Evolutionary conservation across 2,113 vertebrate genomes (phyloP).

Genomic region (Peromyscus leucopus): DNA sequence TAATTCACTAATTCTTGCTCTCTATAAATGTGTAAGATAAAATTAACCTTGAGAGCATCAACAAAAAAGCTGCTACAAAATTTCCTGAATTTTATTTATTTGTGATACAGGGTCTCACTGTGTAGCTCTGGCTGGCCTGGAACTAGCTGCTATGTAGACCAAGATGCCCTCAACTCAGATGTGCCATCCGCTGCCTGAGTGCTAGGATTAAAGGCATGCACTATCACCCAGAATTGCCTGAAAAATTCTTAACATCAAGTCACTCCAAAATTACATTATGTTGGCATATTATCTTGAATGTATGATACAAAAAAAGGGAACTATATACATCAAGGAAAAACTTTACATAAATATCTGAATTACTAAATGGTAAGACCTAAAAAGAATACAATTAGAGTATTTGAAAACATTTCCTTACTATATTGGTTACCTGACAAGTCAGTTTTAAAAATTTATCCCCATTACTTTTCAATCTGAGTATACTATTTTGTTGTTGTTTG

Average conservation of each 20-base stretch:
- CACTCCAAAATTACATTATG: neutral
- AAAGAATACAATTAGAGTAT: conserved; percentile 18
- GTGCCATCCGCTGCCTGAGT: neutral
- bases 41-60: conserved; percentile 10
- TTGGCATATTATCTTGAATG: neutral
- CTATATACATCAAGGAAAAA: neutral
- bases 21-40: conserved; percentile 43
- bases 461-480: neutral
- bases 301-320: conserved; percentile 40
- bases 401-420: conserved; percentile 29
- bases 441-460: conserved; percentile 22
- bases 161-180: neutral
- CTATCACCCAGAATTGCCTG: neutral
- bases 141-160: neutral
- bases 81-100: neutral
- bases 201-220: neutral
- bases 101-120: neutral
- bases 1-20: neutral
- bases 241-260: conserved; percentile 42
- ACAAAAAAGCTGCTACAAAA: conserved; percentile 47
- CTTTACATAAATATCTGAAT: conserved; percentile 40
- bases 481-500: neutral
- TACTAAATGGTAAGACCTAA: conserved; percentile 32
- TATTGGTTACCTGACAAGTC: neutral
- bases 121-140: neutral